Evolutionary conservation across 1,140 invertebrate species (phyloP).

Genomic region (Bemisia tabaci): DNA sequence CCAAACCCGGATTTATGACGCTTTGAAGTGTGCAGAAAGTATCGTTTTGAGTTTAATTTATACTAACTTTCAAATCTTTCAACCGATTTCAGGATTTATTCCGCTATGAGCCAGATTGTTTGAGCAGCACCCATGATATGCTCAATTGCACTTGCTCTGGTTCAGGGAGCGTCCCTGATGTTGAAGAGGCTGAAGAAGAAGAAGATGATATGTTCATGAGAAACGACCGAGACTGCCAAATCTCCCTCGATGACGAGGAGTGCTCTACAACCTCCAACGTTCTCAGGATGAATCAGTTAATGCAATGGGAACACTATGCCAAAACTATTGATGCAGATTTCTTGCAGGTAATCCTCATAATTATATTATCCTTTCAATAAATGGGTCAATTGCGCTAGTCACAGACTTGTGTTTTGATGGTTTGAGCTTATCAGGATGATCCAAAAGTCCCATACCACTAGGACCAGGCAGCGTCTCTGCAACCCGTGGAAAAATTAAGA

Average conservation of each 20-base stretch:
- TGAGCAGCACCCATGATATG: conserved; percentile 19
- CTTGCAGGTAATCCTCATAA: conserved; percentile 13
- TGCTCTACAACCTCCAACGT: conserved; percentile 8
- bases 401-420: too few relatives aligned
- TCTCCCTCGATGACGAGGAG: conserved; percentile 2
- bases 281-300: conserved; percentile 22
- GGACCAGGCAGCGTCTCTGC: too few relatives aligned
- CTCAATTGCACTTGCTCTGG: conserved; percentile 22
- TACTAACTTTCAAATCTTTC: too few relatives aligned
- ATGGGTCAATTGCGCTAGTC: too few relatives aligned
- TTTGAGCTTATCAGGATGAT: too few relatives aligned
- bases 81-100: conserved; percentile 26
- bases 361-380: too few relatives aligned
- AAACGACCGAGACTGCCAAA: conserved; percentile 13
- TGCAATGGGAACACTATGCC: conserved; percentile 24
- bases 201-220: conserved; percentile 5
- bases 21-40: too few relatives aligned
- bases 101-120: conserved; percentile 12
- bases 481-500: too few relatives aligned
- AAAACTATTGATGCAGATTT: conserved; percentile 9
- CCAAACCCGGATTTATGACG: too few relatives aligned
- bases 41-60: too few relatives aligned
- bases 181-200: not conserved
- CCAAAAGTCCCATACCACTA: too few relatives aligned
- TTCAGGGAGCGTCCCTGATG: conserved; percentile 11